These are phyloP conservation scores for Standfussiana lucernea DNA, from an alignment of 2,888 invertebrate species.

Conservation along the genomic window DNA sequence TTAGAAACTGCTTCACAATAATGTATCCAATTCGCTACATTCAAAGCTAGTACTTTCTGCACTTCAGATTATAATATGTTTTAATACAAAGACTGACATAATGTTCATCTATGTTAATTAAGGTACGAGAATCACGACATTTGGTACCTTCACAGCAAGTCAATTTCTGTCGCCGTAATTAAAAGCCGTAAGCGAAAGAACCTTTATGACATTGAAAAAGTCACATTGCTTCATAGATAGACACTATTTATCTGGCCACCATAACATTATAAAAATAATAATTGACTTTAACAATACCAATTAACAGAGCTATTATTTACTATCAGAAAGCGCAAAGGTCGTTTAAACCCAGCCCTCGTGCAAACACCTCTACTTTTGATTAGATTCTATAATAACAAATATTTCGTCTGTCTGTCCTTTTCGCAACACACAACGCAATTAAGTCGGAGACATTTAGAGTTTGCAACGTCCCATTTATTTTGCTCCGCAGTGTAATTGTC, in stretches of 20 bases:
- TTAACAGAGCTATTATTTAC: slow-evolving; percentile 19
- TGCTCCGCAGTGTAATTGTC: slow-evolving; percentile 60
- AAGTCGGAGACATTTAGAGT: slow-evolving; percentile 62
- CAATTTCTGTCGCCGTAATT: background rate
- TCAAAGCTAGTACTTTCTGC: background rate
- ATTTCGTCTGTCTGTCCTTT: slow-evolving; percentile 37
- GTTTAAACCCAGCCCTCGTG: background rate
- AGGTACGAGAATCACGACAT: background rate
- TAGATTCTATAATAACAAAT: slow-evolving; percentile 45
- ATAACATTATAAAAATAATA: slow-evolving; percentile 10
- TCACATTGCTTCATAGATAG: background rate
- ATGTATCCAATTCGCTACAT: too few species aligned
- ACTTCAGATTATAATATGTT: background rate
- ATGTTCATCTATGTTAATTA: background rate
- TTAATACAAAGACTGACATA: background rate
- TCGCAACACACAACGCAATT: slow-evolving; percentile 62
- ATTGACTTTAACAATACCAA: slow-evolving; percentile 16
- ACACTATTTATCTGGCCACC: background rate
- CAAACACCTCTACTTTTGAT: slow-evolving; percentile 37
- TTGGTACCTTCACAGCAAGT: background rate
- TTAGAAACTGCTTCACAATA: too few species aligned
- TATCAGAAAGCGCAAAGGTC: slow-evolving; percentile 20
- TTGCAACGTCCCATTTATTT: slow-evolving; percentile 62
- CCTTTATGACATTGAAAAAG: background rate
- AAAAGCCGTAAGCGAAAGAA: background rate